Percentiles rank a stretch among this genome's conserved stretches.
Evolutionary conservation across 1,140 invertebrate genomes (phyloP).

Genomic region (Drosophila persimilis): DNA sequence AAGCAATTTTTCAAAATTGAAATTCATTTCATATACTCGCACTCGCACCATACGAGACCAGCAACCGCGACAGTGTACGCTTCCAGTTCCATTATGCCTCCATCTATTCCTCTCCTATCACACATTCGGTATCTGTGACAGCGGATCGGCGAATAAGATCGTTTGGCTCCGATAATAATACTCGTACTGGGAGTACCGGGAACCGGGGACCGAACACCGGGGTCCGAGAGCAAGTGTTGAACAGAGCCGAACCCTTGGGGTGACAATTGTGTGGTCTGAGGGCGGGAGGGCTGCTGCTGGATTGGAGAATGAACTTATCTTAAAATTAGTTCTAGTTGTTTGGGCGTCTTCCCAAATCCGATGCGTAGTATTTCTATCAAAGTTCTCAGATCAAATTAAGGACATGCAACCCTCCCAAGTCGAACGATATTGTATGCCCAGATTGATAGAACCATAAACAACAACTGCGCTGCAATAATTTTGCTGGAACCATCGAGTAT

Average conservation of each 20-base stretch:
- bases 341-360: not conserved
- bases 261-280: constrained; percentile 48
- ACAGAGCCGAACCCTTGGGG: constrained; percentile 47
- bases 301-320: constrained; percentile 25
- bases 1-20: constrained; percentile 80
- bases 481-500: not conserved
- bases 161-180: constrained; percentile 45
- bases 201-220: no score
- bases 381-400: constrained; percentile 32
- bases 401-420: constrained; percentile 6
- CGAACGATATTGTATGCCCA: not conserved
- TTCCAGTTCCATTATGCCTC: constrained; percentile 43
- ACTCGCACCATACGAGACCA: constrained; percentile 1
- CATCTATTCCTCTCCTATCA: constrained; percentile 62
- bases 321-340: constrained; percentile 59
- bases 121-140: constrained; percentile 57
- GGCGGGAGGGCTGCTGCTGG: constrained; percentile 9
- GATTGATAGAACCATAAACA: constrained; percentile 27
- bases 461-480: constrained; percentile 26
- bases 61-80: constrained; percentile 6
- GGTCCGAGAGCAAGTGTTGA: constrained; percentile 63
- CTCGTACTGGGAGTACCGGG: not conserved
- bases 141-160: constrained; percentile 69
- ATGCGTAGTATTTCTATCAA: constrained; percentile 9
- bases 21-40: constrained; percentile 65